Percentiles rank a stretch among this genome's conserved stretches.
phyloP scores from a whole-genome alignment of 2,888 invertebrate species.

The Boloria selene region DNA sequence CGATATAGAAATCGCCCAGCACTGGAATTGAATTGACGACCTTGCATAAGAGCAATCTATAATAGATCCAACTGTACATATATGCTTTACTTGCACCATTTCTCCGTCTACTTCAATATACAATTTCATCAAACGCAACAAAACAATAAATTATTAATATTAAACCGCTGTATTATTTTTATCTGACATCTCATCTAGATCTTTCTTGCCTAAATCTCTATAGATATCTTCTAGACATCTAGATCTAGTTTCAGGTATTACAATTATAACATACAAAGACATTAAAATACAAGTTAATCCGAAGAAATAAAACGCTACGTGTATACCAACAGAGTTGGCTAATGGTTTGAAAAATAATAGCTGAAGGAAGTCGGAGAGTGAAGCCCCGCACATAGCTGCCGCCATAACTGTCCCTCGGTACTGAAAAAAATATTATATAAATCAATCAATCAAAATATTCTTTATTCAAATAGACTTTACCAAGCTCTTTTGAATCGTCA shows the following conservation, averaged over 20 bases:
- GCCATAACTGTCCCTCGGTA: conserved; percentile 66
- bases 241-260: conserved; percentile 63
- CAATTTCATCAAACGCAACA: no score
- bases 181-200: neutral
- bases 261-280: conserved; percentile 53
- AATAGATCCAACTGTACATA: no score
- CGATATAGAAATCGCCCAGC: no score
- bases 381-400: conserved; percentile 57
- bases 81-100: no score
- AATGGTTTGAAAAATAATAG: conserved; percentile 66
- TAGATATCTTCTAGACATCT: conserved; percentile 62
- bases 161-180: no score
- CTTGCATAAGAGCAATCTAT: no score
- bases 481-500: no score
- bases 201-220: conserved; percentile 44
- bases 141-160: no score
- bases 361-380: conserved; percentile 58
- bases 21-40: no score
- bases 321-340: conserved; percentile 55
- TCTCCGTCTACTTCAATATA: no score
- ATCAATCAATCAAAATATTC: no score
- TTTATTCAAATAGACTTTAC: no score
- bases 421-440: conserved; percentile 49
- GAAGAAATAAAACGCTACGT: conserved; percentile 63
- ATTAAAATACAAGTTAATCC: conserved; percentile 55